Evolutionary conservation across 2,888 invertebrate species (phyloP), one percentile per base, ranked within the genome.

Genomic region (Ichneumoninae sp.): DNA sequence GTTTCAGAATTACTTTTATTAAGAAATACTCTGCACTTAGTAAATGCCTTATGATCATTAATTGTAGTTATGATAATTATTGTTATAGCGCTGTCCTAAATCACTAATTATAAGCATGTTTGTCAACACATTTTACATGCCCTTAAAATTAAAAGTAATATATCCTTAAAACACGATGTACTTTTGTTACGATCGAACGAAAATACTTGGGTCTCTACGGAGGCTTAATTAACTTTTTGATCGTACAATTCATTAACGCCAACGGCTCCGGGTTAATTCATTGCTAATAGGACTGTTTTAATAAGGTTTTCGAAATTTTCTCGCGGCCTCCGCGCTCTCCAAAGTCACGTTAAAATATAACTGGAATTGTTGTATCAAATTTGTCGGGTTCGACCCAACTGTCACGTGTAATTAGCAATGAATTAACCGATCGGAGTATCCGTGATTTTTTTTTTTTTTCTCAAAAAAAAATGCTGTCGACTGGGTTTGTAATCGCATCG

Each of bases 11-110:
- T 93, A 93, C 92, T 93, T 90, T 94, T 94, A 94, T 94, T 94
- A 93, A 93, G 94, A 94, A 94, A 94, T 94, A 94, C 93, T 94
- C 93, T 93, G 93, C 93, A 93, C 93, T 93, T 92, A 92, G 91
- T 93, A 93, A 94, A 93, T 93, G 93, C 92, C 93, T 93, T 94
- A 93, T 91, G 90, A 89, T 91, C 89, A 92, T 93, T 93, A 91
- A 91, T 91, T 89, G 91, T 93, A 92, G 91, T 93, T 93, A 93
- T 92, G 91, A 91, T 93, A 92, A 93, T 93, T 93, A 93, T 93
- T 93, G 93, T 88, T 93, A 93, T 93, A 93, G 93, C 93, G 90
- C 92, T 92, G 90, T 89, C 90, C 93, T 93, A 94, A 92, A 88
- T 91, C 89, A 92, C 93, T 94, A 93, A 91, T 90, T 92, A 92